Conservation (phyloP, 2,888 invertebrate genomes). For the Apamea sordens region DNA sequence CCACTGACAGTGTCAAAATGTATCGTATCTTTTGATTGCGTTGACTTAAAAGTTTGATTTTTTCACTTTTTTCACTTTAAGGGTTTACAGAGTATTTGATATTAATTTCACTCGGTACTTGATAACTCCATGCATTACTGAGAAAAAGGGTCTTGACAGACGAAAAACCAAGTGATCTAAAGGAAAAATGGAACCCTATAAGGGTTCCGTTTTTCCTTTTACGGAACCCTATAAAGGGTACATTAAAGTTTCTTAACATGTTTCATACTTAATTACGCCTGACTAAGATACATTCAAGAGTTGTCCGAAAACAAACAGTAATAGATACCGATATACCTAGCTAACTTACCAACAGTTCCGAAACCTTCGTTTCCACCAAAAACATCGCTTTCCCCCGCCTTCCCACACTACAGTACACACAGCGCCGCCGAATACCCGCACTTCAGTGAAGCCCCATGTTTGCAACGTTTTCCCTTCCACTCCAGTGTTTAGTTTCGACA, state of each 20-base stretch:
- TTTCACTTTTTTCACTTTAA: too few relatives aligned
- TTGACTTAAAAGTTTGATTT: too few relatives aligned
- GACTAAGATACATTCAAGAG: neutral
- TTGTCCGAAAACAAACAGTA: neutral
- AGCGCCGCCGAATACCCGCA: neutral
- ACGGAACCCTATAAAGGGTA: too few relatives aligned
- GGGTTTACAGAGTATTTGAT: too few relatives aligned
- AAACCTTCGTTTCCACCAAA: neutral
- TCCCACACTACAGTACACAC: neutral
- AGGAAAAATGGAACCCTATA: too few relatives aligned
- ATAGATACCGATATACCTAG: neutral
- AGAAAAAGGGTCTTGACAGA: too few relatives aligned
- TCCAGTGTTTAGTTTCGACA: constrained; percentile 42
- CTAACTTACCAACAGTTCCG: neutral
- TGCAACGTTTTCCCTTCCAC: constrained; percentile 26
- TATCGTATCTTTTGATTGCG: too few relatives aligned
- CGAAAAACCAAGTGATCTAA: too few relatives aligned
- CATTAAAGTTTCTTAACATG: neutral
- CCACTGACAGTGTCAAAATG: too few relatives aligned
- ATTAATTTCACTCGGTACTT: too few relatives aligned
- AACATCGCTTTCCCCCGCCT: neutral
- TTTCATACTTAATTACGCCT: neutral
- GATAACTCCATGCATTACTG: too few relatives aligned
- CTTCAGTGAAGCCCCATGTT: constrained; percentile 32
- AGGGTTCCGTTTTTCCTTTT: too few relatives aligned